Base-by-base conservation (phyloP, 2,113 vertebrate genomes). In the Chitala chitala region DNA sequence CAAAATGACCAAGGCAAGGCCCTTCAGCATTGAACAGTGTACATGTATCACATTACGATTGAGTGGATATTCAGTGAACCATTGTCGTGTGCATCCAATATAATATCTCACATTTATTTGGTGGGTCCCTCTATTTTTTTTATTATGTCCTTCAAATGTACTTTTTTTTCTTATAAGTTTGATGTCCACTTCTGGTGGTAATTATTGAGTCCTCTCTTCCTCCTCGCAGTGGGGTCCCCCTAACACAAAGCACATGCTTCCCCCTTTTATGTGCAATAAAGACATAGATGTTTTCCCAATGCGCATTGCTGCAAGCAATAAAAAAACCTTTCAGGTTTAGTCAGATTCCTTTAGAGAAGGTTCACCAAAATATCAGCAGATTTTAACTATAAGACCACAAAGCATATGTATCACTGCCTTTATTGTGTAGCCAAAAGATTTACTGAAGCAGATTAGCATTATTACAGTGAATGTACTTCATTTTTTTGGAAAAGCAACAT, bases 401-500 rank as follows among this genome's bases (percentile, higher is more conserved):
- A 63, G 38, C 33, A 53, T 20, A 63, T 17, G 31, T 33, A 33
- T 63, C 20, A 17, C 38, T 38, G 5, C 33, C 38, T 38, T 20
- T 20, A 17, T 63, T 63, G 33, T 33, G 29, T 33, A 20, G 17
- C 3, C 38, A 26, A 24, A 66, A 66, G 40, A 33, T 66, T 38
- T 33, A 63, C 31, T 8, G 22, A 40, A 46, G 40, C 70, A 72
- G 70, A 56, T 72, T 53, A 54, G 33, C 40, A 56, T 12, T 0
- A 72, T 72, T 72, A 42, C 33, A 72, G 54, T 10, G 40, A 53
- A 70, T 33, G 48, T 54, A 9, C 48, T 73, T 33, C 17, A 20
- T 9, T n/a, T 33, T 33, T 54, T 40, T 8, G 40, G 53, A 46
- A 10, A 26, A 56, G 48, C 44, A 44, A 5, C 53, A 5, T 56